Evolutionary conservation across 2,797 vertebrate genomes (phyloP), one percentile per base, ranked within the genome.

Genomic region (Acridotheres tristis): DNA sequence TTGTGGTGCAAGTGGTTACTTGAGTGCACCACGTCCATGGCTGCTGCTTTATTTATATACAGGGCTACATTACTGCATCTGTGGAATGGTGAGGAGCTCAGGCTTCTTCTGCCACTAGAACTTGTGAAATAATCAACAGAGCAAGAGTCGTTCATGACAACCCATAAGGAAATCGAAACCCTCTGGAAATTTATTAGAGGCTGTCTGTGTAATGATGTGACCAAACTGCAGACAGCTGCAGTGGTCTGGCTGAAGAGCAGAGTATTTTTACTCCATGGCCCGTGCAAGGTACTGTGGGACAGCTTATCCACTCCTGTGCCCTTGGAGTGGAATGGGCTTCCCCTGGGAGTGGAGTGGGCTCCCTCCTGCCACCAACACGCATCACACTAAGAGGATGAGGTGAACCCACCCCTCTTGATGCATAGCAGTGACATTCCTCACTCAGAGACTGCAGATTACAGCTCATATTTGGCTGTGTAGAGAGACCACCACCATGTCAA

Each of bases 1-100:
- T 58, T 97, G 95, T 91, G 89, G 94, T 94, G 92, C 97, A 97
- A 72, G 93, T 18, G 63, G 96, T 98, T 95, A 97, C 82, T 96
- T 92, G 93, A 97, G 96, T 92, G 94, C 90, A 94, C 58, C 34
- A 30, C 20, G 29, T 93, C 94, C 82, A 11, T 69, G 58, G 66
- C 90, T 86, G 45, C 85, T 14, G 40, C 40, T 95, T 91, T 96
- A 77, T 93, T 90, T 97, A 94, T 95, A 94, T 72, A 30, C 87
- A 75, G 74, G 72, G 69, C 94, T 96, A 71, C 82, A 69, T 91
- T 85, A 86, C 42, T 93, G 80, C 96, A 48, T 95, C 94, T 91
- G 47, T 0, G 2, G 51, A 89, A 80, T 42, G 77, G 57, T 78
- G 76, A 88, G 84, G 29, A 95, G 96, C 95, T 97, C 83, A 92